Percentiles rank a stretch among this genome's conserved stretches.
phyloP scores from a whole-genome alignment of 2,888 invertebrate species.

The Drosophila flavopinicola region DNA sequence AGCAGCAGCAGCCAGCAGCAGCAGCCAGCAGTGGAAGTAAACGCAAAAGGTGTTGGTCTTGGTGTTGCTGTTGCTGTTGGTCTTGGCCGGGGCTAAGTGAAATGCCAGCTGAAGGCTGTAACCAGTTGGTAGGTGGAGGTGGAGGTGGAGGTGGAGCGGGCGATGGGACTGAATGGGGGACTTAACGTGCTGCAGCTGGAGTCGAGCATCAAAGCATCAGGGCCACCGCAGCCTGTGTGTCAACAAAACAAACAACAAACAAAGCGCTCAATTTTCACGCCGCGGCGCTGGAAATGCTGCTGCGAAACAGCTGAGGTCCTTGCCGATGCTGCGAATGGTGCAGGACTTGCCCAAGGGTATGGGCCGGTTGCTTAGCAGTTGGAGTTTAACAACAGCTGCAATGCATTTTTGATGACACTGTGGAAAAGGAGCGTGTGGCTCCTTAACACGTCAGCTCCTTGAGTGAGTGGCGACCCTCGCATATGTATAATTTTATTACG shows the following conservation, averaged over 20 bases:
- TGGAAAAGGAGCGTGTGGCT: constrained; percentile 31
- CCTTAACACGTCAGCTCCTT: constrained; percentile 60
- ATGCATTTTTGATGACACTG: constrained; percentile 58
- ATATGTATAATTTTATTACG: constrained; percentile 6
- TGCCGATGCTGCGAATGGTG: constrained; percentile 27
- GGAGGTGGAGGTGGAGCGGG: neutral
- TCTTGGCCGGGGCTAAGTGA: constrained; percentile 43
- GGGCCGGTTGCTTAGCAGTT: constrained; percentile 14
- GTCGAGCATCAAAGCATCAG: constrained; percentile 49
- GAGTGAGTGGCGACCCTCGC: constrained; percentile 37
- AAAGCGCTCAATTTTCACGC: constrained; percentile 70
- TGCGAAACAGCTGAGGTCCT: constrained; percentile 67
- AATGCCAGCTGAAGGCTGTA: constrained; percentile 46
- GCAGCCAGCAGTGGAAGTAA: constrained; percentile 13
- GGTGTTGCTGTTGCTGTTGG: no score
- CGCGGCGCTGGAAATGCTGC: constrained; percentile 51
- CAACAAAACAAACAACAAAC: constrained; percentile 75
- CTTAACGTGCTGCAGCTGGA: constrained; percentile 22
- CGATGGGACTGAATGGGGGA: no score
- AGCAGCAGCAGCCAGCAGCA: constrained; percentile 31
- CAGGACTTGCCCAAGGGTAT: neutral
- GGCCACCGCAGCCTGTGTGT: constrained; percentile 49
- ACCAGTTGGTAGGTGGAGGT: neutral
- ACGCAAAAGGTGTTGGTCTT: constrained; percentile 35
- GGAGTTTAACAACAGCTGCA: constrained; percentile 52